Base-by-base conservation (phyloP, 2,797 vertebrate species). In the Distichodus sexfasciatus region DNA sequence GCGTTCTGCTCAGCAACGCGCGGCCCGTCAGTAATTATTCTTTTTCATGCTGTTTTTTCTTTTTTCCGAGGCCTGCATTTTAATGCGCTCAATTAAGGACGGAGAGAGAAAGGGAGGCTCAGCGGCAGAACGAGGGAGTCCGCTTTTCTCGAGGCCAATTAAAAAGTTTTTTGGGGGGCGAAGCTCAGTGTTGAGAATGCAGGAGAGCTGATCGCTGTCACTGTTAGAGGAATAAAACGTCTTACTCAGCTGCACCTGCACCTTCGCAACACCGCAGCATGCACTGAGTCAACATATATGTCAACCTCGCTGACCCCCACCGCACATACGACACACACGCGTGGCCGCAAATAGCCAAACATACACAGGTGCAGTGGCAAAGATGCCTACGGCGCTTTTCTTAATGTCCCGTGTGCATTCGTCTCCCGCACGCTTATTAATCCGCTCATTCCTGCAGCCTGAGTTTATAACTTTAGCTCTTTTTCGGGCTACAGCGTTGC, bases 101-200 rank as follows among this genome's bases (percentile, higher is more conserved):
- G 44, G 63, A 68, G 41, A n/a, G 40, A 60, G 15, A 46, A 19
- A 36, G 64, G 29, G 43, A 65, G 33, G 31, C 38, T 43, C 21
- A 40, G 33, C 43, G 36, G 33, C 21, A 2, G 21, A 44, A 40
- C 50, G 33, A 40, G 3, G 2, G 36, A 28, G 23, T 43, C 35
- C 8, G 19, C 40, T 41, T n/a, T 67, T 68, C 21, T 68, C 46
- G 8, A 36, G 19, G 24, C 62, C 55, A 74, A 79, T 76, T 79
- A 73, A 79, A 79, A 79, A 71, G 51, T 79, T 79, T 55, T 23
- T 17, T n/a, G n/a, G n/a, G n/a, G n/a, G n/a, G n/a, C n/a, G 43
- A 33, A 14, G 14, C 0, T 9, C 8, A 5, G 35, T 36, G 11
- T 19, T 64, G 28, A 15, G 6, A 57, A 28, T n/a, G n/a, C 23